These are phyloP conservation scores for Enteromius trimaculatus DNA, from an alignment of 2,797 vertebrate species.

Conservation along the genomic window DNA sequence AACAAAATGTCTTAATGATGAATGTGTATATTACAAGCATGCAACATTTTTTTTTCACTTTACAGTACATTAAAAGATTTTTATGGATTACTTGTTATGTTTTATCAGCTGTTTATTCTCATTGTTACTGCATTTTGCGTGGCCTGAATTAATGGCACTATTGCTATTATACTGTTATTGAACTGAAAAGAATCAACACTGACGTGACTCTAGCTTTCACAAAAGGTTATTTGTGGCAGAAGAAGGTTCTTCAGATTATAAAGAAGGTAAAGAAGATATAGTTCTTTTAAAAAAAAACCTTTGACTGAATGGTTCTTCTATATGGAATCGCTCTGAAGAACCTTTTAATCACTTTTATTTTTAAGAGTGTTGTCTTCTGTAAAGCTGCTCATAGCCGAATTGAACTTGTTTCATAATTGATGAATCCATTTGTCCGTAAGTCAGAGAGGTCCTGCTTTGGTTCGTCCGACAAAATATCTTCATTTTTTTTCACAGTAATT, in stretches of 20 bases:
- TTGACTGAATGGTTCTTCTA: no score
- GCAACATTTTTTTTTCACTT: not conserved
- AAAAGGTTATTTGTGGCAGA: no score
- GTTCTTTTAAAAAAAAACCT: no score
- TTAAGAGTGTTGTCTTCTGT: not conserved
- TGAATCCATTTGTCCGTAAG: not conserved
- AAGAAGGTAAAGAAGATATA: no score
- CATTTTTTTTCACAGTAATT: not conserved
- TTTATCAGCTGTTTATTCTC: not conserved
- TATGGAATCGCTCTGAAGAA: no score
- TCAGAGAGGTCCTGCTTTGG: not conserved
- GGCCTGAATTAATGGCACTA: not conserved
- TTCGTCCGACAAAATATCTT: not conserved
- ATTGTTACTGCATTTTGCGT: not conserved
- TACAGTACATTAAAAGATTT: not conserved
- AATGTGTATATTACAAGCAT: not conserved
- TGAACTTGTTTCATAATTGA: not conserved
- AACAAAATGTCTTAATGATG: not conserved
- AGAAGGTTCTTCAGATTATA: no score
- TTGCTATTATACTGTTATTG: not conserved
- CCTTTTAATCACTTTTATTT: no score
- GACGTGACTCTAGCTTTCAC: not conserved
- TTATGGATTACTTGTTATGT: not conserved
- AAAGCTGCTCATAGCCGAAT: not conserved
- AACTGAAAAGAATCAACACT: not conserved